These are phyloP conservation scores for Anthonomus grandis DNA, from an alignment of 1,140 invertebrate species.

Conservation along the genomic window DNA sequence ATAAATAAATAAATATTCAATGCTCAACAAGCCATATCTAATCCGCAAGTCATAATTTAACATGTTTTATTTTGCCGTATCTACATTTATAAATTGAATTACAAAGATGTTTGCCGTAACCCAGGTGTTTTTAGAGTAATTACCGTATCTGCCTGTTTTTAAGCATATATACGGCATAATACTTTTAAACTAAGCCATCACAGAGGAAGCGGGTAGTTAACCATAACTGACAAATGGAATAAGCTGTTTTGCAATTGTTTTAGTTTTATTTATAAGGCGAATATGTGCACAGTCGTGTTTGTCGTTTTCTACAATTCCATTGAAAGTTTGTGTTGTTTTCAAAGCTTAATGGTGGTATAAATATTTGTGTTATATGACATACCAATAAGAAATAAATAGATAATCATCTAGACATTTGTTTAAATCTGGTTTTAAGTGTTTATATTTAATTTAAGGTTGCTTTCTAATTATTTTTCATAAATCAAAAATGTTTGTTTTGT, in stretches of 20 bases:
- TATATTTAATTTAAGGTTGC: too few relatives aligned
- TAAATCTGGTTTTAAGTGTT: too few relatives aligned
- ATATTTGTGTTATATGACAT: not conserved
- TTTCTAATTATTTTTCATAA: too few relatives aligned
- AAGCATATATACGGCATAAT: not conserved
- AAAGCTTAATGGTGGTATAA: not conserved
- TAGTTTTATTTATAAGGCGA: not conserved
- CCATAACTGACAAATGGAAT: not conserved
- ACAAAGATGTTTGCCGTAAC: not conserved
- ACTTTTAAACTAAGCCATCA: not conserved
- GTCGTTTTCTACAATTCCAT: not conserved
- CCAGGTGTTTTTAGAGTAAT: not conserved
- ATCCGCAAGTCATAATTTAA: too few relatives aligned
- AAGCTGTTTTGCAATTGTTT: not conserved
- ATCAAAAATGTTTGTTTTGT: not conserved
- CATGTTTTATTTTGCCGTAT: not conserved
- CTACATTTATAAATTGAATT: not conserved
- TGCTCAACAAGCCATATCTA: too few relatives aligned
- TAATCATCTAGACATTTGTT: slow-evolving; percentile 2
- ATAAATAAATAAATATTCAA: too few relatives aligned
- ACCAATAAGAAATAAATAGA: not conserved
- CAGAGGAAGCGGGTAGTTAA: not conserved
- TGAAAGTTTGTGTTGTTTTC: not conserved
- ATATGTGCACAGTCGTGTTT: not conserved
- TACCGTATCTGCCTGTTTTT: not conserved